phyloP scores from a whole-genome alignment of 2,113 vertebrate genomes.

The Marcusenius ussheri region DNA sequence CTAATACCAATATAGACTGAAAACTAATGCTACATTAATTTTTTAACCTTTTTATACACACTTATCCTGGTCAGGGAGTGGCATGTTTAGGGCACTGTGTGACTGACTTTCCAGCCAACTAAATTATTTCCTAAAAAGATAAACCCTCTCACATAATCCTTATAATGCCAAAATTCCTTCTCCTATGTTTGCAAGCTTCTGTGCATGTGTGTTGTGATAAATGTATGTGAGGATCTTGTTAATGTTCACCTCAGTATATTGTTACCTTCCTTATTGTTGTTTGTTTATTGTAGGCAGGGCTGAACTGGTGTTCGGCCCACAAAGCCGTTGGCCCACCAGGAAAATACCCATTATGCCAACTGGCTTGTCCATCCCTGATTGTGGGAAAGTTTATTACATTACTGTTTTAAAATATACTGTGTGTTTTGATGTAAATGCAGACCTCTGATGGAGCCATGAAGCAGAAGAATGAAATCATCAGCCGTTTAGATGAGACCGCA shows the following conservation, averaged over 20 bases:
- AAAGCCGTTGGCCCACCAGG: neutral
- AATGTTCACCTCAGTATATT: neutral
- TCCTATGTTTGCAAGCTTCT: neutral
- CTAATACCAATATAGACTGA: neutral
- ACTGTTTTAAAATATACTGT: neutral
- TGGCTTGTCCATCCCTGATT: neutral
- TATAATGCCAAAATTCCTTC: neutral
- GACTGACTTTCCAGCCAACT: neutral
- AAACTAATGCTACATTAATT: neutral
- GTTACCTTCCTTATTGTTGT: neutral
- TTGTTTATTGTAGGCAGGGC: neutral
- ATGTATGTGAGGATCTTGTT: neutral
- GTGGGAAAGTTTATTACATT: neutral
- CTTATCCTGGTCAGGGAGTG: neutral
- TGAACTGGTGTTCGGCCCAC: neutral
- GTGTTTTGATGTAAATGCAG: constrained; percentile 48
- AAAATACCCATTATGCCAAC: neutral
- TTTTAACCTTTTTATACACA: neutral
- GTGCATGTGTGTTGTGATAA: neutral
- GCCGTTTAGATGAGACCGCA: constrained; percentile 89
- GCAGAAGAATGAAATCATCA: constrained; percentile 86
- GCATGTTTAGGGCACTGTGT: neutral
- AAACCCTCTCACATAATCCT: neutral
- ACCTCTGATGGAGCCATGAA: constrained; percentile 77
- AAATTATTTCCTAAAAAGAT: neutral